phyloP scores from a whole-genome alignment of 2,113 vertebrate genomes.

The Papio anubis region DNA sequence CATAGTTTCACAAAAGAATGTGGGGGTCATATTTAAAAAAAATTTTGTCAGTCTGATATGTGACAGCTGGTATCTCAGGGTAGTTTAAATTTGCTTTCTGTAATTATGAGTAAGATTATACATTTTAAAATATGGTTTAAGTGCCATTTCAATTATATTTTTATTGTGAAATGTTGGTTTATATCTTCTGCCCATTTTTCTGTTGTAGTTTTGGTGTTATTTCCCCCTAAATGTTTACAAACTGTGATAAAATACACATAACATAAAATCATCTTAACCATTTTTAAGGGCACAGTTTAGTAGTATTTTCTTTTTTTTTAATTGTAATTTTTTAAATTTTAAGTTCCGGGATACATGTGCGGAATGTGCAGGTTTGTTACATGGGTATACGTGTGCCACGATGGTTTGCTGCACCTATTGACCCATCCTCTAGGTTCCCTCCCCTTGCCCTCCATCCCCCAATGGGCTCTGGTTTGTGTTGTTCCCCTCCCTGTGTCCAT shows the following conservation, averaged over 20 bases:
- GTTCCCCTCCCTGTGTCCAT: no score
- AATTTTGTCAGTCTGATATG: background rate
- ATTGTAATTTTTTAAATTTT: no score
- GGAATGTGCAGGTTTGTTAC: background rate
- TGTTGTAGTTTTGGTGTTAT: background rate
- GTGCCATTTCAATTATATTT: background rate
- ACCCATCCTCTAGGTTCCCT: no score
- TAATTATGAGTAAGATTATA: background rate
- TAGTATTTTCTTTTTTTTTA: no score
- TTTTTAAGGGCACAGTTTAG: no score
- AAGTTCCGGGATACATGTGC: no score
- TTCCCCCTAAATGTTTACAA: background rate
- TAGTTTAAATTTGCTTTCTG: background rate
- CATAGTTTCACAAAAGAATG: background rate
- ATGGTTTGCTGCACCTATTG: no score
- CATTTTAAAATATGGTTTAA: background rate
- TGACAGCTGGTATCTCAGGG: background rate
- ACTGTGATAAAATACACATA: background rate
- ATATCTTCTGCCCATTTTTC: background rate
- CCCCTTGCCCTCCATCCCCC: no score
- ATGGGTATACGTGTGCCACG: no score
- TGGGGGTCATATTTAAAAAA: background rate
- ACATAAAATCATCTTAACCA: no score
- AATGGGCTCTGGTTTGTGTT: no score
- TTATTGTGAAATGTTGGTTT: background rate